Evolutionary conservation across 2,888 invertebrate genomes (phyloP), one percentile per base, ranked within the genome.

Genomic region (Dasysyrphus albostriatus): DNA sequence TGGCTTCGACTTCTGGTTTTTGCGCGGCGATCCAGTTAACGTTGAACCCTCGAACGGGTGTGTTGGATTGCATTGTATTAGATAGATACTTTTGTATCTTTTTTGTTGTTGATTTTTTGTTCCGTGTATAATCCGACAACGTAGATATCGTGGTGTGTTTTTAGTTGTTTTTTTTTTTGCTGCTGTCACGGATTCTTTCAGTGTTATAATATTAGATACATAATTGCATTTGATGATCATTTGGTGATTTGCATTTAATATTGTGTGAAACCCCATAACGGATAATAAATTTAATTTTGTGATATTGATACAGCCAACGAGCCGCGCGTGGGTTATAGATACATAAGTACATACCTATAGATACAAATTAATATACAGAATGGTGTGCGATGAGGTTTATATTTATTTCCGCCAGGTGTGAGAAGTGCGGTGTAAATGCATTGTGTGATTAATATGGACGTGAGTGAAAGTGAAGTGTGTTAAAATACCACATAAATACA

Each of bases 271-370:
- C 47, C 47, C 78, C 74, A 63, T 39, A 82, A 72, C 78, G 82
- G 78, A 87, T 87, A 82, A 81, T 87, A 75, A 82, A 72, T 79
- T 65, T 83, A 69, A 76, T 83, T 76, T 83, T 67, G 75, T 79
- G 79, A 76, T 79, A 83, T 79, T 72, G 83, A 88, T 90, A 90
- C 90, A 91, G 90, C 34, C 19, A 47, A 42, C 42, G 39, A 37
- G 90, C 89, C 91, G 90, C 88, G 56, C 70, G 72, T 51, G 80
- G 80, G 61, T 54, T 69, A 54, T 54, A 49, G 49, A 65, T 67
- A 32, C 63, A 51, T 34, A 34, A 12, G 19, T 49, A 12, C 47
- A 49, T 49, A 47, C 16, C 8, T 19, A 24, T 12, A 51, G 51
- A 51, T 69, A 51, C 67, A 69, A 65, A 19, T 44, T 14, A 63